phyloP scores from a whole-genome alignment of 2,113 vertebrate species.

The Phaethornis superciliosus region DNA sequence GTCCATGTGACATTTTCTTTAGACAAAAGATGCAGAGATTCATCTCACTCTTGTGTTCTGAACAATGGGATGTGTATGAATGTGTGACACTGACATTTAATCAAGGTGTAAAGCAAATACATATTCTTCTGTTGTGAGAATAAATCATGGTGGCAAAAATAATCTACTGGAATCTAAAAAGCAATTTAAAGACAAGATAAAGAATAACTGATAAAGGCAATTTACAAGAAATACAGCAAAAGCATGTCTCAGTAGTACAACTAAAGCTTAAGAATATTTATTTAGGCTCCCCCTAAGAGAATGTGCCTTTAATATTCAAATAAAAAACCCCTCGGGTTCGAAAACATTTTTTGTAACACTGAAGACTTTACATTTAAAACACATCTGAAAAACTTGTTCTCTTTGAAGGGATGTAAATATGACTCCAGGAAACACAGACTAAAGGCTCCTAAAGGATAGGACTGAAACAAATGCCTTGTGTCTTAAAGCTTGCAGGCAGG shows the following conservation, averaged over 20 bases:
- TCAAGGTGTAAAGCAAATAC: background rate
- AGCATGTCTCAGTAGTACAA: background rate
- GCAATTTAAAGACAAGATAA: background rate
- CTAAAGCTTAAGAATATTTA: background rate
- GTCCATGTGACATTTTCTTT: background rate
- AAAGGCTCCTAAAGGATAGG: background rate
- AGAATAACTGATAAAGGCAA: background rate
- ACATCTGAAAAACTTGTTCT: background rate
- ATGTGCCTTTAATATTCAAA: background rate
- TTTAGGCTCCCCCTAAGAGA: background rate
- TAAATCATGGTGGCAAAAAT: background rate
- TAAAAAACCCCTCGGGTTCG: background rate
- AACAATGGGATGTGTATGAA: background rate
- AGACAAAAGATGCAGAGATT: background rate
- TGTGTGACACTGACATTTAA: background rate
- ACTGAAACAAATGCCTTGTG: background rate
- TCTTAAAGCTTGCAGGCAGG: background rate
- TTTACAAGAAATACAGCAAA: background rate
- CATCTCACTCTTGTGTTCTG: background rate
- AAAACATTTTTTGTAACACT: background rate
- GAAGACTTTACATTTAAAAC: background rate
- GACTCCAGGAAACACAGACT: background rate
- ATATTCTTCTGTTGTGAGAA: background rate
- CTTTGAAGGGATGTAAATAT: background rate
- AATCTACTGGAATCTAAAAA: background rate